Evolutionary conservation across 2,113 vertebrate species (phyloP).

Genomic region (Calypte anna): DNA sequence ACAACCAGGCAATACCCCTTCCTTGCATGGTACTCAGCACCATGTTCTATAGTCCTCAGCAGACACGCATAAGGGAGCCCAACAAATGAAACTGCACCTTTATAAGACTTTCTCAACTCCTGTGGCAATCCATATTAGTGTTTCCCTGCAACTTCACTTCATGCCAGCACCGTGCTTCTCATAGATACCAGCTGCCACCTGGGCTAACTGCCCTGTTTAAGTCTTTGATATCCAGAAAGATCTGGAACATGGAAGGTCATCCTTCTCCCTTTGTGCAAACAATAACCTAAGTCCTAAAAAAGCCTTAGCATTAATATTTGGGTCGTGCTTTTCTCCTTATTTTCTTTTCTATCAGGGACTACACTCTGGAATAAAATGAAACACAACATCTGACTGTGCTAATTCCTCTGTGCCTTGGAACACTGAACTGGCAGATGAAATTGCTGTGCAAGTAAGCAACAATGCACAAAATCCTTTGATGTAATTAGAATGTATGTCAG

Average conservation of each 20-base stretch:
- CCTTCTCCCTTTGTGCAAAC: not conserved
- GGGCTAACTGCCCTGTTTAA: not conserved
- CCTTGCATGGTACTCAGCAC: no score
- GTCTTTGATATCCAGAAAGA: not conserved
- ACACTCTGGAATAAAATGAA: not conserved
- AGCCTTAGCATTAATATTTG: not conserved
- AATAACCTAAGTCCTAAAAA: not conserved
- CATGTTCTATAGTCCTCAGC: not conserved
- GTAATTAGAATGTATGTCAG: not conserved
- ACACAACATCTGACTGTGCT: not conserved
- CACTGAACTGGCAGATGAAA: not conserved
- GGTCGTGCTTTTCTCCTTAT: rapidly evolving
- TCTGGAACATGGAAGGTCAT: not conserved
- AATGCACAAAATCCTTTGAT: not conserved
- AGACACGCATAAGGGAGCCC: not conserved
- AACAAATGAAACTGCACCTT: not conserved
- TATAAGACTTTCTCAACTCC: not conserved
- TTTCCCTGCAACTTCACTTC: not conserved
- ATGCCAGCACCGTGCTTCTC: not conserved
- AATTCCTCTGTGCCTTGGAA: not conserved
- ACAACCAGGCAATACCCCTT: rapidly evolving
- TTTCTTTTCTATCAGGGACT: not conserved
- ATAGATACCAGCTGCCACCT: not conserved
- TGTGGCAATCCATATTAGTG: not conserved
- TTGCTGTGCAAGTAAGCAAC: not conserved